Base-by-base conservation (phyloP, 2,113 vertebrate genomes). In the Gopherus evgoodei region DNA sequence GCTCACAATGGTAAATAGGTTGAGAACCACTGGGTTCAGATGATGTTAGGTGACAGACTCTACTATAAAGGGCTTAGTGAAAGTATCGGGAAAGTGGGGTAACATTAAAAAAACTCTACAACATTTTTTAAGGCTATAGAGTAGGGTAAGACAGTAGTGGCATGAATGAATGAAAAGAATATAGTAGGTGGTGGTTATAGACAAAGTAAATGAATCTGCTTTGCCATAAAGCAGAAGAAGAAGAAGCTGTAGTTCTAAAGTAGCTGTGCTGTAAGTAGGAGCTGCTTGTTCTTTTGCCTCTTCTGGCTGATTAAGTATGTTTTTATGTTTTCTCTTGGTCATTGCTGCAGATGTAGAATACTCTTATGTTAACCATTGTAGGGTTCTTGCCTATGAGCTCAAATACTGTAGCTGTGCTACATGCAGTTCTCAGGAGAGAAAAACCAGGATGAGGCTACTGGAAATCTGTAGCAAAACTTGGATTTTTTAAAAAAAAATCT, bases 371-470 rank as follows among this genome's bases (percentile, higher is more conserved):
- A 89, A 88, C 62, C 75, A 83, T 88, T 87, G 83, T 59, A 62
- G 83, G 79, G 24, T 13, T 81, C 81, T 91, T 91, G 91, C 91
- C 88, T 84, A 59, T 0, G 1, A 90, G 47, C 44, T 42, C 84
- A 91, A 94, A 81, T 83, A 84, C 54, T 79, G 89, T 52, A 88
- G 38, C 44, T 44, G 88, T 72, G 81, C 82, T 91, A 2, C 0
- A 90, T 80, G 88, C 65, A 93, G 4, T 22, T 84, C 79, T 90
- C 27, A 78, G 88, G 90, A 90, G 27, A 69, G 81, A 87, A 93
- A 94, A 95, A 93, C 94, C 65, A 94, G 87, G 93, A 89, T 76
- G 80, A 94, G 84, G 72, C 8, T 82, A 42, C 59, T 65, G 65
- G 50, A 94, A 87, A 42, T 53, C 88, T 88, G 56, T 75, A 93